Conservation (phyloP, 2,888 invertebrate genomes). For the Osedax fenrisi region DNA sequence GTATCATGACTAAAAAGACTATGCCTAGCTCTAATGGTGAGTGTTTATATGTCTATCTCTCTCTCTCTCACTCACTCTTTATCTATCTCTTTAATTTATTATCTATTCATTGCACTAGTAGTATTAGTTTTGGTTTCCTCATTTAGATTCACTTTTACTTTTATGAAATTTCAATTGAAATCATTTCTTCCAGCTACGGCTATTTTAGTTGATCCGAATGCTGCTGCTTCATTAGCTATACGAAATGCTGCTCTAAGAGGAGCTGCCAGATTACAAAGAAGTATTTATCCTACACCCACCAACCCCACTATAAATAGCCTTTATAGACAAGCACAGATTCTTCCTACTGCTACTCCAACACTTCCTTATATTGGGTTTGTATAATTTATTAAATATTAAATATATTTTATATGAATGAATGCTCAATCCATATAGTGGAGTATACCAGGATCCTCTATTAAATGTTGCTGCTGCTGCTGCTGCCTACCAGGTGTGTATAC, state of each 20-base stretch:
- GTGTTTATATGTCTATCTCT: too few species aligned
- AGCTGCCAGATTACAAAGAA: not conserved
- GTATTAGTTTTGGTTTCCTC: not conserved
- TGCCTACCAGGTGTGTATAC: too few species aligned
- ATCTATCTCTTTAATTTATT: not conserved
- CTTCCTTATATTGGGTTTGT: not conserved
- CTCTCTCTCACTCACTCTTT: too few species aligned
- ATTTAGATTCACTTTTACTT: not conserved
- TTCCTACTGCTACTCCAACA: not conserved
- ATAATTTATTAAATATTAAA: too few species aligned
- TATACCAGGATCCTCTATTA: too few species aligned
- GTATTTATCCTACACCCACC: not conserved
- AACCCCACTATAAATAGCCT: not conserved
- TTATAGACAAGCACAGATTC: not conserved
- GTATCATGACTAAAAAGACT: conserved; percentile 92
- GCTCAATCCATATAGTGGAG: too few species aligned
- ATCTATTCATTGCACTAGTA: not conserved
- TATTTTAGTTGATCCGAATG: not conserved
- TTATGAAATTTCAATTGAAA: not conserved
- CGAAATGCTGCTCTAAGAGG: not conserved
- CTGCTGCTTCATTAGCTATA: not conserved
- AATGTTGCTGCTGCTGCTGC: too few species aligned
- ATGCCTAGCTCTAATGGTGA: not conserved
- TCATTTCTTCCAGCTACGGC: not conserved
- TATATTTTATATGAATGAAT: too few species aligned